Base-by-base conservation (phyloP, 2,797 vertebrate genomes). In the Acanthurus leucopareius region DNA sequence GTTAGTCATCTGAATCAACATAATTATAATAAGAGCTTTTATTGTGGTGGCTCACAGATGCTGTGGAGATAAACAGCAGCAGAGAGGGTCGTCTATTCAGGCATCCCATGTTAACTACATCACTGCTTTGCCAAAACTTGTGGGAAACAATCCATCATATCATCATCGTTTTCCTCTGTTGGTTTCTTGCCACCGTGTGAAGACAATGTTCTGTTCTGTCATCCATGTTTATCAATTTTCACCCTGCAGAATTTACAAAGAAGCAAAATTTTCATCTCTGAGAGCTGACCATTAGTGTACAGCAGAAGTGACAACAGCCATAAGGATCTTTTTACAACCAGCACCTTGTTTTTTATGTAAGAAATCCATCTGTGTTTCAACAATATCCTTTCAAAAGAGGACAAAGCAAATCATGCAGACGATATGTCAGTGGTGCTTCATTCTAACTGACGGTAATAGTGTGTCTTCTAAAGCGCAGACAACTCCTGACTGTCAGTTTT, bases 401-500 rank as follows among this genome's bases (percentile, higher is more conserved):
- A 73, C 75, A 77, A 83, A 80, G 45, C 32, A 74, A 76, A 76
- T 66, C 69, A 57, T 35, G 63, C 59, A 64, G 19, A 17, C 67
- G 61, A 62, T 47, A 49, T 32, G 84, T 73, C 79, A 9, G 15
- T 69, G 47, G 81, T 52, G 35, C 38, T 67, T 76, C 22, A 49
- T 80, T 44, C 75, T 82, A 75, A 84, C 67, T 73, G 73, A 69
- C 15, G 16, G 65, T 81, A 80, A 79, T 35, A 62, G 69, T 70
- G 49, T 73, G 79, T 28, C 42, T 62, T 73, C 52, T 10, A 54
- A 52, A 48, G 59, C 17, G 1, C 67, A 40, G 44, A 82, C 69
- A 69, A 64, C 38, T 59, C 51, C 72, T 78, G 86, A 75, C 87
- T 88, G 75, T 84, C 77, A 69, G 71, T 62, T 62, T 78, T 73